A percentile compares a stretch with the other conserved stretches of the same genome.
Conservation (phyloP, 2,888 invertebrate genomes). For the Hypomecis atomaria region DNA sequence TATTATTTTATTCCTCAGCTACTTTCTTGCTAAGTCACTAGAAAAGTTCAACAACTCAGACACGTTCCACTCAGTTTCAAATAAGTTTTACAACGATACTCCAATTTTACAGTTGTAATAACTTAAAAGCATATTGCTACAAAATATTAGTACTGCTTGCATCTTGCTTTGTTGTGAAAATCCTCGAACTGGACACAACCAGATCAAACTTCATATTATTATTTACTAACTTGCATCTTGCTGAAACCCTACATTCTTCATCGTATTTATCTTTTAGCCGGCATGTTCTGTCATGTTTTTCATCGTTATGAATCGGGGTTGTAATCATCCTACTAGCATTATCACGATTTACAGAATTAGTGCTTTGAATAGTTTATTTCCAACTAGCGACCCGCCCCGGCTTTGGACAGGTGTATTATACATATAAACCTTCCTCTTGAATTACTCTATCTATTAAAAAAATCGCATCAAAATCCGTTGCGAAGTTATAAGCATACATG, state of each 20-base stretch:
- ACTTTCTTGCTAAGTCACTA: too few species aligned
- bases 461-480: too few species aligned
- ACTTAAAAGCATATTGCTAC: constrained; percentile 9
- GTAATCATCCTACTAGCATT: not conserved
- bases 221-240: not conserved
- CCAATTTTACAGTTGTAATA: constrained; percentile 7
- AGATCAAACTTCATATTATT: too few species aligned
- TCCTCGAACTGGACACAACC: too few species aligned
- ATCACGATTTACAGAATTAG: not conserved
- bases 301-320: not conserved
- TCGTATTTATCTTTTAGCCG: not conserved
- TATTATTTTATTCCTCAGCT: too few species aligned
- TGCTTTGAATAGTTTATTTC: too few species aligned
- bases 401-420: too few species aligned
- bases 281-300: not conserved
- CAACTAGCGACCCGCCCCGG: too few species aligned
- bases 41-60: not conserved
- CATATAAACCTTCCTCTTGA: too few species aligned
- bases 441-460: too few species aligned
- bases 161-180: constrained; percentile 38
- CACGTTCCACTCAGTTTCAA: not conserved
- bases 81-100: constrained; percentile 2
- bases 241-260: not conserved
- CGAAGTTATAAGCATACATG: too few species aligned
- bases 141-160: constrained; percentile 22